phyloP scores from a whole-genome alignment of 2,113 vertebrate species.

The Archilochus colubris region DNA sequence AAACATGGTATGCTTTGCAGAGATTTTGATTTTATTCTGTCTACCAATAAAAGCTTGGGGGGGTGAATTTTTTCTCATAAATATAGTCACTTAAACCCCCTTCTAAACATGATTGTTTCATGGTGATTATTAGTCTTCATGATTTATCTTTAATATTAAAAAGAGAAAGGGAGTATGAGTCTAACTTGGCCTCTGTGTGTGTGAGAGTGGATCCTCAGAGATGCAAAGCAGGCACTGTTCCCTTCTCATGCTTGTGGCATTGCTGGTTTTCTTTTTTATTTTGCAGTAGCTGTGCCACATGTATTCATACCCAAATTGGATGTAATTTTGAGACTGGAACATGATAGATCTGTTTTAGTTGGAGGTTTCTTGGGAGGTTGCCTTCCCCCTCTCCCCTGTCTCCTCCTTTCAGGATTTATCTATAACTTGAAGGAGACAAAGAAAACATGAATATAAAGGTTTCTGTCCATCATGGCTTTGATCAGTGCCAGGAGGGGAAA shows the following conservation, averaged over 20 bases:
- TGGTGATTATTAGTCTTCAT: background rate
- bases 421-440: background rate
- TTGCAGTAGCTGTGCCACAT: background rate
- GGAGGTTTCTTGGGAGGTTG: background rate
- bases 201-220: background rate
- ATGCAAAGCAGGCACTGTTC: background rate
- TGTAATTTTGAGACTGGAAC: background rate
- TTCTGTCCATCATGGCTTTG: background rate
- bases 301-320: background rate
- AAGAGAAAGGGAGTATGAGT: accelerated
- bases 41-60: background rate
- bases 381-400: background rate
- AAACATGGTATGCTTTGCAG: background rate
- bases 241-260: background rate
- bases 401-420: background rate
- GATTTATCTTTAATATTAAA: background rate
- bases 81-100: background rate
- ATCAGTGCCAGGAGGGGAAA: background rate
- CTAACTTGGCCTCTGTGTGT: accelerated
- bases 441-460: background rate
- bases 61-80: background rate
- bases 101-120: background rate
- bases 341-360: background rate
- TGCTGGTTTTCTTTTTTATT: background rate
- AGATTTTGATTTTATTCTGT: background rate